Evolutionary conservation across 1,140 invertebrate species (phyloP), one percentile per base, ranked within the genome.

Genomic region (Nebria ingens): DNA sequence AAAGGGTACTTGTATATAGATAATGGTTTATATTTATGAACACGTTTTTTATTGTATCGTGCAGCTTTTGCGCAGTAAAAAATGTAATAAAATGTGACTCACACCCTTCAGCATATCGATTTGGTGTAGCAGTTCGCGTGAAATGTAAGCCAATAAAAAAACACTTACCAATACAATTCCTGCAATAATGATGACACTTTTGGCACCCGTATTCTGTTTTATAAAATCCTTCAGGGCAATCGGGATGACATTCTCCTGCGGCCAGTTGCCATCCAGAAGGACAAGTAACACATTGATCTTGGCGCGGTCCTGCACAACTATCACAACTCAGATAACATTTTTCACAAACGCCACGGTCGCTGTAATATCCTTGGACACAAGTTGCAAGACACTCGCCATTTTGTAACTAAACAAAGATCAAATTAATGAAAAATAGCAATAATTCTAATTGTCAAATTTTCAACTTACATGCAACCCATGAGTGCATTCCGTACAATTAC

Each of bases 141-240:
- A 34, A 23, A 56, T 45, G 6, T 19, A 54, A 34, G 20, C 4
- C n/a, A n/a, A n/a, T 56, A 42, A 55, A 57, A 49, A 25, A 23
- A 42, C 25, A 68, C 60, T 62, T 71, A 85, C 84, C 87, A 67
- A 83, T 82, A 66, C 87, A 90, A 56, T 87, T 86, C 52, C 81
- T 80, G 67, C 87, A 91, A 63, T 85, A 88, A 66, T 88, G 86
- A 74, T 90, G 87, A 65, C 88, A 91, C 65, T 87, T 89, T 60
- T 87, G 84, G 61, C 88, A 91, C 0, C 87, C 86, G 62, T 79
- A 87, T 25, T 81, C 77, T 0, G 83, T 84, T 65, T 87, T 83
- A 68, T 88, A 89, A 67, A 86, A 89, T 17, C 87, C 86, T 68
- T 87, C 82, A 2, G 90, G 90, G 71, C 90, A 93, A 64, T 86